phyloP scores from a whole-genome alignment of 2,888 invertebrate genomes.

The Lepidonotus clava region DNA sequence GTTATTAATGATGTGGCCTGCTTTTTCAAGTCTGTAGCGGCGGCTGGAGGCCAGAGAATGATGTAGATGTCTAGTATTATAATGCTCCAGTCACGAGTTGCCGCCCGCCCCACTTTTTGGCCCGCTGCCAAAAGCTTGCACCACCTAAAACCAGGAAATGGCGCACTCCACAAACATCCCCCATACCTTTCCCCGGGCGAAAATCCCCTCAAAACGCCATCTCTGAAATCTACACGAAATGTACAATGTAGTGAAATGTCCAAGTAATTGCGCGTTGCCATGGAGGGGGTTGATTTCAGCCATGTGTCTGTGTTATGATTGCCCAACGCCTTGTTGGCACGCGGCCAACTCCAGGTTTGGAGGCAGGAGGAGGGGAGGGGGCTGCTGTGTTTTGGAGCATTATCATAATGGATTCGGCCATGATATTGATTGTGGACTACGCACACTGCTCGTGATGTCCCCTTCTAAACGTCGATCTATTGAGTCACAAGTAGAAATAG shows the following conservation, averaged over 20 bases:
- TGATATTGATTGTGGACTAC: constrained; percentile 10
- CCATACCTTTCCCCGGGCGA: too few relatives aligned
- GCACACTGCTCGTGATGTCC: constrained; percentile 16
- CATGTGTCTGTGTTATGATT: background rate
- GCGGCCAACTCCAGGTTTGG: background rate
- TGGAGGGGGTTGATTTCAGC: background rate
- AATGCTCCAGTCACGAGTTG: background rate
- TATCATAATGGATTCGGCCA: constrained; percentile 52
- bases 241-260: too few relatives aligned
- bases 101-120: background rate
- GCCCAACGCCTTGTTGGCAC: constrained; percentile 30
- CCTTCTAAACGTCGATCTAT: background rate
- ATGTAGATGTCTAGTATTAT: background rate
- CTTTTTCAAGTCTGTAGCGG: background rate
- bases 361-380: background rate
- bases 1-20: too few relatives aligned
- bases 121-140: background rate
- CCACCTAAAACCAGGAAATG: constrained; percentile 35
- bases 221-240: too few relatives aligned
- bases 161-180: too few relatives aligned
- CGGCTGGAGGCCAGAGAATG: too few relatives aligned
- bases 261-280: background rate
- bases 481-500: constrained; percentile 15
- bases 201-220: too few relatives aligned
- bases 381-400: constrained; percentile 50